Evolutionary conservation across 1,140 invertebrate species (phyloP).

Genomic region (Drosophila cardini): DNA sequence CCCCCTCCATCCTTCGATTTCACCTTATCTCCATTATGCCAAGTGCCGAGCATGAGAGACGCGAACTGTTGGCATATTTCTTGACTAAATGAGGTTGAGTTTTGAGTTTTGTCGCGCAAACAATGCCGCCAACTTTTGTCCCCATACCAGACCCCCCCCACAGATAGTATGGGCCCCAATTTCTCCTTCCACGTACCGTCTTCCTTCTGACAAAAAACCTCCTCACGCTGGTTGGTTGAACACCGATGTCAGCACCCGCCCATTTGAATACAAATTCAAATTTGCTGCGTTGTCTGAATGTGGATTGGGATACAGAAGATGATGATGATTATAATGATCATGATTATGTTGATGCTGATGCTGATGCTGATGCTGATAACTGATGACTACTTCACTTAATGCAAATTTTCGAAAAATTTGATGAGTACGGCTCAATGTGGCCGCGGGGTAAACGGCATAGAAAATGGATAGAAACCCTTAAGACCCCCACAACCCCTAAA

Average conservation of each 20-base stretch:
- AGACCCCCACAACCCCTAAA: background rate
- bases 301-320: slow-evolving; percentile 12
- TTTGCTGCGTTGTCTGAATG: slow-evolving; percentile 55
- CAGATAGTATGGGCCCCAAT: background rate
- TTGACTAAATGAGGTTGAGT: slow-evolving; percentile 76
- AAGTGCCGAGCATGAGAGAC: slow-evolving; percentile 54
- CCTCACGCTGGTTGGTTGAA: slow-evolving; percentile 26
- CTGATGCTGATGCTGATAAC: slow-evolving; percentile 64
- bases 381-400: slow-evolving; percentile 83
- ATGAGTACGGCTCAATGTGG: slow-evolving; percentile 47
- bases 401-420: slow-evolving; percentile 72
- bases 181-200: background rate
- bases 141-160: background rate
- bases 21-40: slow-evolving; percentile 66
- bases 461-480: slow-evolving; percentile 9
- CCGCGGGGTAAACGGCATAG: slow-evolving; percentile 2
- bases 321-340: slow-evolving; percentile 3
- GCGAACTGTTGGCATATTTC: slow-evolving; percentile 71
- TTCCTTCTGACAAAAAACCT: background rate
- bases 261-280: slow-evolving; percentile 68
- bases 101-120: slow-evolving; percentile 71
- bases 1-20: slow-evolving; percentile 3
- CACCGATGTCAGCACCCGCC: slow-evolving; percentile 35
- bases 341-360: slow-evolving; percentile 36
- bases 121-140: slow-evolving; percentile 59